Evolutionary conservation across 2,888 invertebrate species (phyloP).

Genomic region (Acrocera orbiculus): DNA sequence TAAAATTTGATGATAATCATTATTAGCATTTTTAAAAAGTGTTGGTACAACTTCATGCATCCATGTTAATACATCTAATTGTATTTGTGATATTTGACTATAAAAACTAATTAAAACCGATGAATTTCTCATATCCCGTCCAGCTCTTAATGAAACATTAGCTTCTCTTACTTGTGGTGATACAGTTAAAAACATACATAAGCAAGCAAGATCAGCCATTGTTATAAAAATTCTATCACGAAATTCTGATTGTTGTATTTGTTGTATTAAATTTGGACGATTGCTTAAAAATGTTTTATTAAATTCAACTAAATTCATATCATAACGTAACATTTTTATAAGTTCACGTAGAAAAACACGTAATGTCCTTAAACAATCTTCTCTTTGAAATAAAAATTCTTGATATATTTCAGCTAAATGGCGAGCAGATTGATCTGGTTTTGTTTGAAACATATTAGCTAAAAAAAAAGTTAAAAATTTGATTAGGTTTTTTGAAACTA

Average conservation of each 20-base stretch:
- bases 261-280: slow-evolving; percentile 37
- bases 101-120: slow-evolving; percentile 25
- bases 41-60: slow-evolving; percentile 63
- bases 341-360: slow-evolving; percentile 77
- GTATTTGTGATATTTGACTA: slow-evolving; percentile 44
- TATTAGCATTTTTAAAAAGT: slow-evolving; percentile 49
- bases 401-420: slow-evolving; percentile 70
- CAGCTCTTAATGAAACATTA: slow-evolving; percentile 34
- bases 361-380: slow-evolving; percentile 78
- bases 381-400: slow-evolving; percentile 70
- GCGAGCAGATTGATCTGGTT: slow-evolving; percentile 64
- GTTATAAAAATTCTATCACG: slow-evolving; percentile 72
- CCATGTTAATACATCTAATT: slow-evolving; percentile 77
- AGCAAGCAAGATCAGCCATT: slow-evolving; percentile 66
- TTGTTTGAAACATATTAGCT: slow-evolving; percentile 71
- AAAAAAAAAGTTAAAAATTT: slow-evolving; percentile 6
- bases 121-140: slow-evolving; percentile 30
- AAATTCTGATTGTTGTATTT: slow-evolving; percentile 45
- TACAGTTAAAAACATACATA: slow-evolving; percentile 64
- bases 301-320: slow-evolving; percentile 61
- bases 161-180: slow-evolving; percentile 58
- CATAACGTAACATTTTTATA: slow-evolving; percentile 64
- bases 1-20: slow-evolving; percentile 58
- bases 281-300: slow-evolving; percentile 57
- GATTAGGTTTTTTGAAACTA: background rate